These are phyloP conservation scores for Drosophila bipectinata DNA, from an alignment of 1,140 invertebrate species.

Conservation along the genomic window DNA sequence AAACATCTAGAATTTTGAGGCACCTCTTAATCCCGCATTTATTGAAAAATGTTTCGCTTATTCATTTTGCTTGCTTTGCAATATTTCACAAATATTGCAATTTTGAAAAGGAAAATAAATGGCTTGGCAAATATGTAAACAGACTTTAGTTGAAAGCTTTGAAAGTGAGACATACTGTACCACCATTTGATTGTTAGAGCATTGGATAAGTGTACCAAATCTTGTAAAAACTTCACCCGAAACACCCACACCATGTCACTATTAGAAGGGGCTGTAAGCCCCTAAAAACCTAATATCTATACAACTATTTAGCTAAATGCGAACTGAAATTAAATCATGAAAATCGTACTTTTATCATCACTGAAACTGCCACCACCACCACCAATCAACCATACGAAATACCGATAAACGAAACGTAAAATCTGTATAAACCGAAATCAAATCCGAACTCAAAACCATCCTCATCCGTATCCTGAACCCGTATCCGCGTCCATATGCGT, in stretches of 20 bases:
- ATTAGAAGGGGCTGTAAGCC: constrained; percentile 42
- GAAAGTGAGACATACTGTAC: neutral
- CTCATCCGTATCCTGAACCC: constrained; percentile 28
- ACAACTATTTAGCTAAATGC: constrained; percentile 38
- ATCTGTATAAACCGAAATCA: constrained; percentile 38
- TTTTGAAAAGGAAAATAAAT: neutral
- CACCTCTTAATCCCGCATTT: neutral
- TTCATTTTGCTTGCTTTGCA: neutral
- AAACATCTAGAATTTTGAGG: no score
- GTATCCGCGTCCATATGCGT: constrained; percentile 46
- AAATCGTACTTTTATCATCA: constrained; percentile 74
- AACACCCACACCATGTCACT: constrained; percentile 35
- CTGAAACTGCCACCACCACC: constrained; percentile 65
- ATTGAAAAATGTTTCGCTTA: neutral
- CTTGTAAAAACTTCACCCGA: constrained; percentile 35
- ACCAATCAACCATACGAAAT: constrained; percentile 55
- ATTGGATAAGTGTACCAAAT: constrained; percentile 7
- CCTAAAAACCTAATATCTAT: constrained; percentile 23
- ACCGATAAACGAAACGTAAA: constrained; percentile 46
- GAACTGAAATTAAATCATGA: constrained; percentile 67
- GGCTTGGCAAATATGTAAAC: neutral
- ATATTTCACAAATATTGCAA: neutral
- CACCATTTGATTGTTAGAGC: constrained; percentile 31
- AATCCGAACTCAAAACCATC: constrained; percentile 44
- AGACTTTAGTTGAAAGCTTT: neutral